Percentiles rank a stretch among this genome's conserved stretches.
phyloP scores from a whole-genome alignment of 2,797 vertebrate genomes.

The Phalanger gymnotis region DNA sequence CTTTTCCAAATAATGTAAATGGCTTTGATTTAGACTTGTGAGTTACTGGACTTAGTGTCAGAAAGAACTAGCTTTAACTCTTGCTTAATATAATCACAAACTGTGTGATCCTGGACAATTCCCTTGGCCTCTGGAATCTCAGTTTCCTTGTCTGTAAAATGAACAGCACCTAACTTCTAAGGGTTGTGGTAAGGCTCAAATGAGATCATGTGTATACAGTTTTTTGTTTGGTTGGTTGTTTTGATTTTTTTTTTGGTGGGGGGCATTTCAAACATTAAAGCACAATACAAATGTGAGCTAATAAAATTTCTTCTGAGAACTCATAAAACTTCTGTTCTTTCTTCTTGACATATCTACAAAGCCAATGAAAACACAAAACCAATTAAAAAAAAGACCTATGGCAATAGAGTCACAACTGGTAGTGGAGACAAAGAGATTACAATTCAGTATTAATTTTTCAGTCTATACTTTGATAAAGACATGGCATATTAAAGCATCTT shows the following conservation, averaged over 20 bases:
- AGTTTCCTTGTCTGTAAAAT: neutral
- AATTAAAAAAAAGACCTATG: neutral
- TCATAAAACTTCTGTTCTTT: neutral
- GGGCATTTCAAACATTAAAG: neutral
- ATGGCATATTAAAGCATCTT: neutral
- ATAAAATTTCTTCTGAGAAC: constrained; percentile 11
- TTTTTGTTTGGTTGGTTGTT: too few species aligned
- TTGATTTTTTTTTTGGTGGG: too few species aligned
- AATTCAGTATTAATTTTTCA: constrained; percentile 22
- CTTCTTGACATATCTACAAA: neutral
- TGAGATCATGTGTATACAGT: neutral
- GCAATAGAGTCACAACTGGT: neutral
- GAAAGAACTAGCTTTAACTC: neutral
- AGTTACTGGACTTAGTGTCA: neutral
- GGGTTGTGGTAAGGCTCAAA: neutral
- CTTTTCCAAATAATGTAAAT: neutral
- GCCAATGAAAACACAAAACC: neutral
- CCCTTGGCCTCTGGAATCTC: neutral
- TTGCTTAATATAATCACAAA: neutral
- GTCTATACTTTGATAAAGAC: neutral
- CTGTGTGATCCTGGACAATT: neutral
- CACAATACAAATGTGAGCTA: neutral
- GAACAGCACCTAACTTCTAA: neutral
- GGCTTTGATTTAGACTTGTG: neutral
- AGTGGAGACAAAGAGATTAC: neutral